These are phyloP conservation scores for Zelleria hepariella DNA, from an alignment of 2,888 invertebrate genomes.

Conservation along the genomic window DNA sequence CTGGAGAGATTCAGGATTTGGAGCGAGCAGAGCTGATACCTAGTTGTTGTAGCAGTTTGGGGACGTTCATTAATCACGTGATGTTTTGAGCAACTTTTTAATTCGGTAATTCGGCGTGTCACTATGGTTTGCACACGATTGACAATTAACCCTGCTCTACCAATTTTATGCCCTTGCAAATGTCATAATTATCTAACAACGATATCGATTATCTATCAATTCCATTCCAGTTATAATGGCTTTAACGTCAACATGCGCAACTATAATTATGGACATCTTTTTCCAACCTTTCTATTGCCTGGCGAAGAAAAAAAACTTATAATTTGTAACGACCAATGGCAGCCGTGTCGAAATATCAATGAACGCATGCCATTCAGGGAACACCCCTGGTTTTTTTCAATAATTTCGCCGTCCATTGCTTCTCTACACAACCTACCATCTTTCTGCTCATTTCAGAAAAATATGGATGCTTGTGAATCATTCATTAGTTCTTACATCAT, in stretches of 20 bases:
- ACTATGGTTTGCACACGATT: too few species aligned
- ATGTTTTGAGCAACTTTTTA: too few species aligned
- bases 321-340: slow-evolving; percentile 3
- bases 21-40: too few species aligned
- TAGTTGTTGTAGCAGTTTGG: too few species aligned
- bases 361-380: not conserved
- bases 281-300: not conserved
- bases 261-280: not conserved
- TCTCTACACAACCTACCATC: not conserved
- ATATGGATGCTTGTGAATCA: too few species aligned
- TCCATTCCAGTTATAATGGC: not conserved
- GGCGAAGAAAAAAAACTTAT: not conserved
- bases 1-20: too few species aligned
- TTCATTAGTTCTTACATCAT: too few species aligned
- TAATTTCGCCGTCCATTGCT: not conserved
- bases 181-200: not conserved
- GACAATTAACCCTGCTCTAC: too few species aligned
- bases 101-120: too few species aligned
- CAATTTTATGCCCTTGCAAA: not conserved
- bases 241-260: not conserved
- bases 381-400: not conserved
- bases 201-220: slow-evolving; percentile 16
- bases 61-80: too few species aligned
- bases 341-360: slow-evolving; percentile 10
- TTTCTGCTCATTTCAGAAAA: not conserved